Evolutionary conservation across 2,888 invertebrate genomes (phyloP), one percentile per base, ranked within the genome.

Genomic region (Keiferia lycopersicella): DNA sequence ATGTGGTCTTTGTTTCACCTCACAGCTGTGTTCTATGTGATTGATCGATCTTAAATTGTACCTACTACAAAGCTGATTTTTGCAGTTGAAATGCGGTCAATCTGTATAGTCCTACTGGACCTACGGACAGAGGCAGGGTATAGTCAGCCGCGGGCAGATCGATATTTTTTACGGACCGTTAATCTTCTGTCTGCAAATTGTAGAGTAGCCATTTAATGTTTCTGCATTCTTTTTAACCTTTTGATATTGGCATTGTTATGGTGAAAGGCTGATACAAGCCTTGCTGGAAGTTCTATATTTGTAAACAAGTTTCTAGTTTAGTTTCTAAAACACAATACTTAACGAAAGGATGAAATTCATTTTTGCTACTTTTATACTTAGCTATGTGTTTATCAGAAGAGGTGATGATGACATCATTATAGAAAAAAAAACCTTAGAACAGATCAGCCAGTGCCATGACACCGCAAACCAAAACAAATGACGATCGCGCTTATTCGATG

Each of bases 121-220:
- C n/a, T 2, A 41, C 41, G n/a, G 45, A 45, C 45, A 45, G 45
- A 45, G 45, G 45, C 50, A 22, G 11, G 34, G n/a, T 38, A 18
- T n/a, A 20, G 58, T 16, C 30, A 30, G 58, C 58, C 58, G 58
- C 58, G 20, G 39, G 38, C 20, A 39, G 58, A 41, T 64, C 64
- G 63, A 63, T 64, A 64, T 61, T 64, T 65, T 53, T 63, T 58
- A 63, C 64, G 34, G 39, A 38, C 50, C 69, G 69, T 72, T 70
- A 71, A 72, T 69, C 71, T 65, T 38, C 56, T n/a, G 62, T 70
- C 70, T 59, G 66, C 69, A 70, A 72, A 73, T 74, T 72, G 59
- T 51, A 59, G 51, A 51, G 20, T 59, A 62, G 18, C 14, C 10
- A 39, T 57, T 39, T 20, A 39, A 39, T 58, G 58, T 39, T 58